Conservation (phyloP, 2,888 invertebrate species). For the Coelopa pilipes region DNA sequence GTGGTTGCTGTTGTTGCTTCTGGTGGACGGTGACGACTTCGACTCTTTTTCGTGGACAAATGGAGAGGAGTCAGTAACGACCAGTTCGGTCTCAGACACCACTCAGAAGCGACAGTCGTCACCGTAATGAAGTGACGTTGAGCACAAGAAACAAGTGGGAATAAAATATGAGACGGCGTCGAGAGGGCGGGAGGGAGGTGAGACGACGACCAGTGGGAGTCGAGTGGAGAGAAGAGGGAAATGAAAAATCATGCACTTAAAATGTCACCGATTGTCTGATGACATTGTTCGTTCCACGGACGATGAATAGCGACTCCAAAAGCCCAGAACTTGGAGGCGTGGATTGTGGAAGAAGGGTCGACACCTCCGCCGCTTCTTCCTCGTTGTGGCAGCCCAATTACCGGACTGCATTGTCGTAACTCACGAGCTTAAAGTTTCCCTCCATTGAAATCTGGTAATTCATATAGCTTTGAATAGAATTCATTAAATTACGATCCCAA, state of each 20-base stretch:
- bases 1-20: not conserved
- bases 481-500: too few species aligned
- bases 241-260: conserved; percentile 5
- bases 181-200: too few species aligned
- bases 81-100: not conserved
- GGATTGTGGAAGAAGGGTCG: too few species aligned
- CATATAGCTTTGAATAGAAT: too few species aligned
- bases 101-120: conserved; percentile 1
- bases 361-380: too few species aligned
- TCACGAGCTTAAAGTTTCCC: too few species aligned
- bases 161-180: not conserved
- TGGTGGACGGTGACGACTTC: not conserved
- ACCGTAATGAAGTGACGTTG: not conserved
- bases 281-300: not conserved
- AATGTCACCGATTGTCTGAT: conserved; percentile 4
- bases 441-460: too few species aligned
- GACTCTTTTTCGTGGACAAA: not conserved
- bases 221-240: not conserved
- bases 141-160: not conserved
- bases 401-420: too few species aligned
- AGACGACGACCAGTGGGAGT: too few species aligned
- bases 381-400: too few species aligned
- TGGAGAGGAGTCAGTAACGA: not conserved
- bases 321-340: too few species aligned
- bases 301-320: too few species aligned